Conservation (phyloP, 2,797 vertebrate genomes). For the Gambelia wislizenii region DNA sequence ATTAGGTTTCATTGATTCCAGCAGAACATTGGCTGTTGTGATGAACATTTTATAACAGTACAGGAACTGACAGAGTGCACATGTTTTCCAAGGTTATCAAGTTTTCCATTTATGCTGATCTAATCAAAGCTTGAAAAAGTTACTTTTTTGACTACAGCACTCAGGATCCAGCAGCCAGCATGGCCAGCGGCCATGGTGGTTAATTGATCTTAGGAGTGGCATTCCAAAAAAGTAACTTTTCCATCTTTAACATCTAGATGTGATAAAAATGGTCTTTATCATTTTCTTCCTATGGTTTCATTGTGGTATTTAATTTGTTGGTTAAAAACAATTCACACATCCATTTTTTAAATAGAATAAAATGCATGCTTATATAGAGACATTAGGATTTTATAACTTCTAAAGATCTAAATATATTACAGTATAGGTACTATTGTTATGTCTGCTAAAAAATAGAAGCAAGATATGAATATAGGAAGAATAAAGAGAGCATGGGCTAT, state of each 20-base stretch:
- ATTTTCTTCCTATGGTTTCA: background rate
- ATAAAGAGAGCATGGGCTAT: no score
- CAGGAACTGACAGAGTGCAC: background rate
- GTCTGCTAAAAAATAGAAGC: no score
- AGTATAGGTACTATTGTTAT: no score
- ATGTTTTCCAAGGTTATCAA: background rate
- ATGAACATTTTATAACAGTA: background rate
- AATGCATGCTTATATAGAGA: background rate
- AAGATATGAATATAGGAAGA: no score
- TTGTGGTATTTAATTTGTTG: background rate
- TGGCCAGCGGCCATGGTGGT: no score
- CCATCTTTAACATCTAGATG: background rate
- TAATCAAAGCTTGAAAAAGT: no score
- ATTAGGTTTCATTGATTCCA: slow-evolving; percentile 13
- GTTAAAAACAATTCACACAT: background rate
- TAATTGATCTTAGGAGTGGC: no score
- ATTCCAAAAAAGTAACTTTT: no score
- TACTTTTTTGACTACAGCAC: no score
- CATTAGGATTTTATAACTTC: no score
- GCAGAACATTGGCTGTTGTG: slow-evolving; percentile 12
- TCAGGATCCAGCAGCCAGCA: no score
- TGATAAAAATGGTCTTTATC: background rate
- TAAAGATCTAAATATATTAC: no score
- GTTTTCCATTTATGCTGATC: background rate
- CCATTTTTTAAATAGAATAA: background rate